Conservation (phyloP, 35 echinoderm and acorn worm species). For the Lytechinus variegatus region DNA sequence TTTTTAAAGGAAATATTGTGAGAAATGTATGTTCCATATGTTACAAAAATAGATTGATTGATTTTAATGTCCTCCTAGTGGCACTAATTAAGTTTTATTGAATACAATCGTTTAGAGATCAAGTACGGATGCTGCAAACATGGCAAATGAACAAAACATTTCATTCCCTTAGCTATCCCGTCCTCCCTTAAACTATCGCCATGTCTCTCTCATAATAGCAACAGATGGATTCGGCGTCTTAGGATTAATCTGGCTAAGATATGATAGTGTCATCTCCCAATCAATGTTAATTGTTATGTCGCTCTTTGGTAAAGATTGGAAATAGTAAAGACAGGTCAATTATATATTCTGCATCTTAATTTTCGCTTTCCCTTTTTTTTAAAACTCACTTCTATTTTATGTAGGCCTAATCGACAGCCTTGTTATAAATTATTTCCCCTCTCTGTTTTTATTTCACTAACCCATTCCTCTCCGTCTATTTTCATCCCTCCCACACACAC, state of each 20-base stretch:
- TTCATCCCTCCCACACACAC: not conserved
- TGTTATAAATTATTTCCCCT: not conserved
- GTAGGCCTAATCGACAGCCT: no score
- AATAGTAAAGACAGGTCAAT: not conserved
- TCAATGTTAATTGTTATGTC: not conserved
- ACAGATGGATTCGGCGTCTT: conserved; percentile 18
- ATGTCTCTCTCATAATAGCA: not conserved
- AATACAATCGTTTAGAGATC: no score
- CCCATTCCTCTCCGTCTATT: not conserved
- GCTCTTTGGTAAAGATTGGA: not conserved
- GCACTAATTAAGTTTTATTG: no score
- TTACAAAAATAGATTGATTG: no score
- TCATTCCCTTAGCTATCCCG: not conserved
- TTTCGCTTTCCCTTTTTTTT: not conserved
- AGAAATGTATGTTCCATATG: no score
- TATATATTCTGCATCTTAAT: not conserved
- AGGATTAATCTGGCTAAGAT: not conserved
- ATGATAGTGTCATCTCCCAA: not conserved
- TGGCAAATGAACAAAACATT: no score
- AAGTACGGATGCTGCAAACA: no score
- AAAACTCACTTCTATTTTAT: not conserved
- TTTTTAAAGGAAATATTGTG: no score
- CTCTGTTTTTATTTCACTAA: not conserved
- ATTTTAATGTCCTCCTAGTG: no score
- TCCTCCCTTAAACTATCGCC: not conserved